Conservation (phyloP, 2,888 invertebrate genomes). For the Augochlorella aurata region DNA sequence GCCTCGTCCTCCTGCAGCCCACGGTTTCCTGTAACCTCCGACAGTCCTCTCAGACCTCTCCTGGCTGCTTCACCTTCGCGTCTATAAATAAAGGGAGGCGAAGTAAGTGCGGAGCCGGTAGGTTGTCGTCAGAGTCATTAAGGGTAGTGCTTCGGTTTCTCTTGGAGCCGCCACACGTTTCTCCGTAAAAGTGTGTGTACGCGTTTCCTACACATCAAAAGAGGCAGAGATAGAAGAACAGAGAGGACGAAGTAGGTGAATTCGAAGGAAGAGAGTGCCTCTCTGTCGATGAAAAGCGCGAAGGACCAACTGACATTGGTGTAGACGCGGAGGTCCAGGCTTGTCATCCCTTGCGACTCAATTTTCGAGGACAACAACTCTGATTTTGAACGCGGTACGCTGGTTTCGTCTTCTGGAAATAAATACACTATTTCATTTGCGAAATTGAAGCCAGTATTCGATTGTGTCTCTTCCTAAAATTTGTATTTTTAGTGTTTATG, state of each 20-base stretch:
- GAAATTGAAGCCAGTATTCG: too few relatives aligned
- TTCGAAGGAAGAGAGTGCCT: constrained; percentile 55
- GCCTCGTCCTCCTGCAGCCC: constrained; percentile 47
- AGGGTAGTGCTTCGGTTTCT: constrained; percentile 77
- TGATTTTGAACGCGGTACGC: not conserved
- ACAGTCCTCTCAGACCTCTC: constrained; percentile 33
- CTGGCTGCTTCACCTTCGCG: constrained; percentile 48
- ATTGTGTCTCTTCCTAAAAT: too few relatives aligned
- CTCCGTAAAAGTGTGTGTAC: constrained; percentile 21
- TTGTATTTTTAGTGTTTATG: too few relatives aligned
- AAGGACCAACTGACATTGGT: constrained; percentile 56
- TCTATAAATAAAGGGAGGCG: constrained; percentile 71
- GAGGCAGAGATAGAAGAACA: not conserved
- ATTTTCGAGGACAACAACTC: not conserved
- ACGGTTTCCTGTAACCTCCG: constrained; percentile 28
- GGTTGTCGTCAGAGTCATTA: constrained; percentile 77
- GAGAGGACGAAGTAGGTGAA: constrained; percentile 1
- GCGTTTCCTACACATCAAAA: not conserved
- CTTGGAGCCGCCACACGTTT: constrained; percentile 56
- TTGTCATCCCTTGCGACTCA: not conserved
- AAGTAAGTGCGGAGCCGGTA: constrained; percentile 66
- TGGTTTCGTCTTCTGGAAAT: not conserved
- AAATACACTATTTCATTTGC: too few relatives aligned
- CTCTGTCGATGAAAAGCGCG: constrained; percentile 50
- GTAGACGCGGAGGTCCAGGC: constrained; percentile 45